Evolutionary conservation across 2,113 vertebrate species (phyloP), one percentile per base, ranked within the genome.

Genomic region (Climacteris rufus): DNA sequence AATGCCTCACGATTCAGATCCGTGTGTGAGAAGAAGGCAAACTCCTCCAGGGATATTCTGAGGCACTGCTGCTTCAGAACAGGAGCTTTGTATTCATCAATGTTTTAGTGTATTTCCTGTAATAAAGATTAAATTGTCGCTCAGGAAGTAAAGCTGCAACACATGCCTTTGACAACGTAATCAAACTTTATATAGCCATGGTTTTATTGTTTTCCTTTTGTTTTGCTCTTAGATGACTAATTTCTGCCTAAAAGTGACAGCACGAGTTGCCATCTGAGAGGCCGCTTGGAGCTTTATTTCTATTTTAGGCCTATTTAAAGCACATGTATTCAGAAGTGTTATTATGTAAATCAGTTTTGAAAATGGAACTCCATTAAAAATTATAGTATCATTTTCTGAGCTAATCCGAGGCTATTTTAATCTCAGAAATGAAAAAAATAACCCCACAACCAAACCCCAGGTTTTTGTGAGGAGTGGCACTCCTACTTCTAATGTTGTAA

Each of bases 171-270:
- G 70, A 93, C 83, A 83, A 77, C 0, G 17, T 87, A 94, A 75
- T 70, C 93, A 64, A 94, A 95, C 95, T 97, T 95, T 89, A 87
- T 89, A 94, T 93, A 94, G 93, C 70, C 47, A 8, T 75, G 68
- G 82, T 91, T 95, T 96, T 94, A 96, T 96, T 96, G 83, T 91
- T 91, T 83, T 89, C 85, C 69, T 96, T 95, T 91, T 93, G 87
- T 96, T 96, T 89, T 96, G 70, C 33, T 84, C 92, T 60, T 83
- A 23, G 68, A 56, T 96, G 66, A 84, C 77, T 94, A 71, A 92
- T 96, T 93, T 84, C 49, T 77, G 64, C 86, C 90, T 93, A 63
- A 52, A 72, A 74, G 20, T 71, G 68, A 70, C 95, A 92, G 88
- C 65, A 23, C 56, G 79, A 33, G 66, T 88, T 76, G 22, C 63